A percentile compares a stretch with the other conserved stretches of the same genome.
Conservation (phyloP, 2,888 invertebrate genomes). For the Tolmerus cingulatus region DNA sequence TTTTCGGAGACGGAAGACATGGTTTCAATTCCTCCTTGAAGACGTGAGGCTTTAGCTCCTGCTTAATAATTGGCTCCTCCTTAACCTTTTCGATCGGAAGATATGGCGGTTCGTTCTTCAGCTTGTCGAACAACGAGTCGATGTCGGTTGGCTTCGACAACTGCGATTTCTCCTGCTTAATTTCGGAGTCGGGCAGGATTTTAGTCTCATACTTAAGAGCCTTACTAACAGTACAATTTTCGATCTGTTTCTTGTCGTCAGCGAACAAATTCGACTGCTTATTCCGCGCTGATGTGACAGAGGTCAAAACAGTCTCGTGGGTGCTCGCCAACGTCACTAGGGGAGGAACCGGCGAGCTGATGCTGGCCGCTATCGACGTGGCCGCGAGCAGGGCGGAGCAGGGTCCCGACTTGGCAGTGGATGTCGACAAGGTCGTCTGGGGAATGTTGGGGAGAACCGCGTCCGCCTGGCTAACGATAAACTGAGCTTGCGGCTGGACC, state of each 20-base stretch:
- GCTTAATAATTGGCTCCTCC: not conserved
- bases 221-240: not conserved
- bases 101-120: slow-evolving; percentile 23
- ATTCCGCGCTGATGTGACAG: not conserved
- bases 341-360: slow-evolving; percentile 45
- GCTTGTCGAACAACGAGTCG: not conserved
- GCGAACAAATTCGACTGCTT: not conserved
- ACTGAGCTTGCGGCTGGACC: not conserved
- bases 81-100: not conserved
- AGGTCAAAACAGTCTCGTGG: slow-evolving; percentile 53
- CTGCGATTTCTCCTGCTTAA: not conserved
- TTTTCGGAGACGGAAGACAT: slow-evolving; percentile 49
- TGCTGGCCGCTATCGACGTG: slow-evolving; percentile 35
- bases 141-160: not conserved
- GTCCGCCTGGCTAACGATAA: slow-evolving; percentile 21
- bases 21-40: slow-evolving; percentile 19
- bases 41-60: not conserved
- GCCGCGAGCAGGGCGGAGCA: slow-evolving; percentile 41
- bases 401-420: slow-evolving; percentile 18
- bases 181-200: not conserved
- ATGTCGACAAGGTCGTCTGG: slow-evolving; percentile 25
- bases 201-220: not conserved
- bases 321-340: slow-evolving; percentile 44
- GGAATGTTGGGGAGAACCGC: slow-evolving; percentile 46
- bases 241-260: not conserved